Evolutionary conservation across 2,888 invertebrate genomes (phyloP), one percentile per base, ranked within the genome.

Genomic region (Plagiodera versicolora): DNA sequence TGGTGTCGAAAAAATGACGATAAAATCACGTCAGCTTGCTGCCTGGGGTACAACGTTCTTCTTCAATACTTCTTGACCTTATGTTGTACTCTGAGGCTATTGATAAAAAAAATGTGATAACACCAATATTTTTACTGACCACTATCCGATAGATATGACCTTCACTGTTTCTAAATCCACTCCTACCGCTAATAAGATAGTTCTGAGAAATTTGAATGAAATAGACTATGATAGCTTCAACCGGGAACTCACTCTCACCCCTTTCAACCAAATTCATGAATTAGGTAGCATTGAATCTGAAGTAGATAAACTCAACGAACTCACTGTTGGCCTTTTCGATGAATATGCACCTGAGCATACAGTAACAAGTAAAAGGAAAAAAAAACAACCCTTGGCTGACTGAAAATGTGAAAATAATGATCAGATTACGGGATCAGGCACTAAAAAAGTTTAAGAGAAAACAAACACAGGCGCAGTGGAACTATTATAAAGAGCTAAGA

Each of bases 341-440:
- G n/a, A n/a, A n/a, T n/a, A n/a, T 24, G 18, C 20, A 48, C 19
- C 48, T 24, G 48, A 48, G 20, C 48, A 48, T 48, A 19, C 48
- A n/a, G 24, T 48, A 6, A 48, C 19, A 19, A 20, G 19, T 19
- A 48, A 17, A 48, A 48, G 24, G 17, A 46, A 16, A 17, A 46
- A 46, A 46, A 46, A 46, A 17, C 16, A n/a, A 16, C 17, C 46
- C n/a, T 46, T 46, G 46, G 18, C 28, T 28, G 28, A 28, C 28
- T 28, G 9, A 6, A 28, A 28, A 6, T 28, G 28, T 28, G 9
- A n/a, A n/a, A n/a, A n/a, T n/a, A n/a, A n/a, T n/a, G n/a, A n/a
- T n/a, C n/a, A n/a, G n/a, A n/a, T n/a, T n/a, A n/a, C n/a, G n/a
- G n/a, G n/a, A n/a, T n/a, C 28, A 46, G 46, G n/a, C 18, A 24